Evolutionary conservation across 2,113 vertebrate species (phyloP).

Genomic region (Aspidoscelis tigris): DNA sequence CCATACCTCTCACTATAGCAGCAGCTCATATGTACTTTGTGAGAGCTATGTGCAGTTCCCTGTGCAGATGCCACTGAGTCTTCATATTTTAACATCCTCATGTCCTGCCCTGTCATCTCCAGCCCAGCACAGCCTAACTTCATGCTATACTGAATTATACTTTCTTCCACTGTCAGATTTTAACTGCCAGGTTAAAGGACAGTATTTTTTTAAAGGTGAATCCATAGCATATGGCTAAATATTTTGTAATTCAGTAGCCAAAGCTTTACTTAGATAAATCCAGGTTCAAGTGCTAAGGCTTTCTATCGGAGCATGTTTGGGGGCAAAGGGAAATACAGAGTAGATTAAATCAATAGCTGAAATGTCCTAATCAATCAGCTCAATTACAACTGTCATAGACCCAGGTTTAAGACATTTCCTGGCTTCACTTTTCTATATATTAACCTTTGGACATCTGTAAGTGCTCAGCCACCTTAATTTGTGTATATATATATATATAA

Average conservation of each 20-base stretch:
- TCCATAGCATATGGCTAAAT: constrained; percentile 43
- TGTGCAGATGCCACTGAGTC: no score
- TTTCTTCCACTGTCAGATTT: no score
- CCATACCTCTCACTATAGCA: no score
- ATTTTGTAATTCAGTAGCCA: constrained; percentile 64
- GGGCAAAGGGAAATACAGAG: constrained; percentile 71
- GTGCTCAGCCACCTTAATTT: constrained; percentile 23
- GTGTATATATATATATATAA: no score
- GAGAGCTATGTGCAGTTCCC: no score
- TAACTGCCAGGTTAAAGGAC: constrained; percentile 25
- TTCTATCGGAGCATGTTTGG: constrained; percentile 62
- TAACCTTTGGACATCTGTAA: constrained; percentile 62
- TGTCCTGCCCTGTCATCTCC: no score
- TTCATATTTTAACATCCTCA: no score
- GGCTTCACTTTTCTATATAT: constrained; percentile 67
- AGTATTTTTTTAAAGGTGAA: constrained; percentile 27
- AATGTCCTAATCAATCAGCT: constrained; percentile 83
- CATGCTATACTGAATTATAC: no score
- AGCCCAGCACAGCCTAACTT: no score
- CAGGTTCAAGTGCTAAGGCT: constrained; percentile 75
- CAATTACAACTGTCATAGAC: constrained; percentile 76
- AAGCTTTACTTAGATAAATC: constrained; percentile 41
- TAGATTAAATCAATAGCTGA: constrained; percentile 83
- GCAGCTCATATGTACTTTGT: no score
- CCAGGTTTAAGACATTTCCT: constrained; percentile 67